Evolutionary conservation across 2,888 invertebrate genomes (phyloP), one percentile per base, ranked within the genome.

Genomic region (Lasioglossum pauxillum): DNA sequence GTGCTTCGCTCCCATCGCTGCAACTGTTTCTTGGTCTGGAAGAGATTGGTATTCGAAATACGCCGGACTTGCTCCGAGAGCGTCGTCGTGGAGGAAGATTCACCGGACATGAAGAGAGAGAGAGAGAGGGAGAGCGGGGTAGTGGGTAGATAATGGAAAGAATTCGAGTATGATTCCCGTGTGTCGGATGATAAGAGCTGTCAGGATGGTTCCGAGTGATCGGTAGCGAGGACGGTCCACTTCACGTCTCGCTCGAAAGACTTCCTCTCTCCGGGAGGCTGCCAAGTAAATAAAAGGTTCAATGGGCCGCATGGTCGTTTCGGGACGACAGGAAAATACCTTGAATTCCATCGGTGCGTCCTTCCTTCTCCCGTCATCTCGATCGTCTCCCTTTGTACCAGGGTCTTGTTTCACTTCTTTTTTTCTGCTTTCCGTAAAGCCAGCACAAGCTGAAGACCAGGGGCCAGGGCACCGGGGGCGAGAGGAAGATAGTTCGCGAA

Each of bases 251-350:
- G 88, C 75, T 89, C 82, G 86, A 89, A 80, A 89, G 87, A 84
- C 83, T 89, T 89, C 84, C 89, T 80, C 89, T 81, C 74, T 82
- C 72, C 31, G 83, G 81, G 76, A 83, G 74, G 75, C 82, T 86
- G 75, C 78, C 87, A 86, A 91, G 92, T 92, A 91, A 92, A 92
- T 92, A 92, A 92, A 92, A 91, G 91, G 91, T 91, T 92, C 91
- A 91, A 91, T 90, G 91, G 90, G 88, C 86, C 90, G 83, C 87
- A 82, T 82, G 89, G 89, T 89, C 87, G 91, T 91, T 92, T 89
- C 84, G 85, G 88, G 85, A 86, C 88, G 88, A 83, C 88, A 88
- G 86, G 89, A 91, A 91, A 92, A 92, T 92, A 88, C 90, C 89
- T 92, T 75, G 91, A 90, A 92, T 92, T 92, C 92, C 92, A 80